phyloP scores from a whole-genome alignment of 2,113 vertebrate genomes.

The Ursus arctos region DNA sequence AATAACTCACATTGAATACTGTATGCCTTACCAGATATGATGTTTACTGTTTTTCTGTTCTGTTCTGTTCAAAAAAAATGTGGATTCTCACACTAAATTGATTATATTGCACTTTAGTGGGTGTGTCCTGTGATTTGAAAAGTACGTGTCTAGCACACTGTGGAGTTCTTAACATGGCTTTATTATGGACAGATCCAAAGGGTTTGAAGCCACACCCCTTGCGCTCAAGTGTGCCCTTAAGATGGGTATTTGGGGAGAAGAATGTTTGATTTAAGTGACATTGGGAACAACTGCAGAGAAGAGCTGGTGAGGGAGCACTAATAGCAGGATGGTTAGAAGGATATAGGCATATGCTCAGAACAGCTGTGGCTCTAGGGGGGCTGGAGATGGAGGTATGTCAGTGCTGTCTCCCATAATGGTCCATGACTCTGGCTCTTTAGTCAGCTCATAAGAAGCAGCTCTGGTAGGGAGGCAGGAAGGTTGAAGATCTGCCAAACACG shows the following conservation, averaged over 20 bases:
- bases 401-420: neutral
- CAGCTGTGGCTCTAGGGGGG: neutral
- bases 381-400: neutral
- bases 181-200: neutral
- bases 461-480: neutral
- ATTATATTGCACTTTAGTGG: neutral
- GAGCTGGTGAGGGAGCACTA: neutral
- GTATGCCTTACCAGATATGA: neutral
- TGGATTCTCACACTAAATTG: neutral
- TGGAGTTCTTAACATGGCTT: neutral
- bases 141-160: neutral
- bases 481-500: neutral
- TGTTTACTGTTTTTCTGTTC: slow-evolving; percentile 18
- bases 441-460: neutral
- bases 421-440: neutral
- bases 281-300: neutral
- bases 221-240: neutral
- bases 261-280: neutral
- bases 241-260: neutral
- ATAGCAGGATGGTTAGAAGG: neutral
- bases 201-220: neutral
- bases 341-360: neutral
- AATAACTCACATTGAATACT: slow-evolving; percentile 12
- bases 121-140: neutral
- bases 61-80: neutral